Evolutionary conservation across 92 coral and sea anemone genomes (phyloP).

Genomic region (Epizoanthus ramosus): DNA sequence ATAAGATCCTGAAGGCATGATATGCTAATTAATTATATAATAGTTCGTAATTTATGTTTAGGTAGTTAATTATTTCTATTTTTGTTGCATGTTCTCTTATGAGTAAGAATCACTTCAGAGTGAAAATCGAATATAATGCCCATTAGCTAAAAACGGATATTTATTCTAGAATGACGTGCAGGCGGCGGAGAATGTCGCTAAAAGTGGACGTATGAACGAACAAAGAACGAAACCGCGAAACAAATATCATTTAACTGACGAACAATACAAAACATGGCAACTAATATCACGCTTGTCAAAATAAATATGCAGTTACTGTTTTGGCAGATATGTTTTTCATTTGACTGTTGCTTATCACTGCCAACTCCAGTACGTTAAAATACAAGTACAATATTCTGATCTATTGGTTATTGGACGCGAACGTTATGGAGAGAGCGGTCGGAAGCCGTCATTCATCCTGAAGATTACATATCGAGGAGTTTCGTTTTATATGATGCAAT

Average conservation of each 20-base stretch:
- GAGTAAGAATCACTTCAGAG: background rate
- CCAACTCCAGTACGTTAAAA: too few species aligned
- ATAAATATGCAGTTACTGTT: background rate
- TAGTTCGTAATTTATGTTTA: background rate
- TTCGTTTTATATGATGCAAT: too few species aligned
- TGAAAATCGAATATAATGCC: too few species aligned
- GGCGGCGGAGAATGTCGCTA: background rate
- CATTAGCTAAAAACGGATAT: background rate
- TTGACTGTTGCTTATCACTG: too few species aligned
- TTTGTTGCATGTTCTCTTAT: background rate
- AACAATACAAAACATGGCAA: background rate
- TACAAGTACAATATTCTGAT: too few species aligned
- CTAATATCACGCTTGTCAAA: background rate
- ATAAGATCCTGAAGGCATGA: background rate
- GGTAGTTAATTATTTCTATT: slow-evolving; percentile 1
- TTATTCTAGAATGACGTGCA: slow-evolving; percentile 17
- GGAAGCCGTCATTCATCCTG: too few species aligned
- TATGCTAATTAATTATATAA: background rate
- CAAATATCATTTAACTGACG: background rate
- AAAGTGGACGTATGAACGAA: background rate
- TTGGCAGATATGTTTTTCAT: too few species aligned
- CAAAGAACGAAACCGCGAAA: background rate
- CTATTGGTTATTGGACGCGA: too few species aligned
- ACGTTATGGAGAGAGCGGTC: too few species aligned
- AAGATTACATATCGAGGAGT: too few species aligned